Base-by-base conservation (phyloP, 2,888 invertebrate genomes). In the Dryomyza anilis region DNA sequence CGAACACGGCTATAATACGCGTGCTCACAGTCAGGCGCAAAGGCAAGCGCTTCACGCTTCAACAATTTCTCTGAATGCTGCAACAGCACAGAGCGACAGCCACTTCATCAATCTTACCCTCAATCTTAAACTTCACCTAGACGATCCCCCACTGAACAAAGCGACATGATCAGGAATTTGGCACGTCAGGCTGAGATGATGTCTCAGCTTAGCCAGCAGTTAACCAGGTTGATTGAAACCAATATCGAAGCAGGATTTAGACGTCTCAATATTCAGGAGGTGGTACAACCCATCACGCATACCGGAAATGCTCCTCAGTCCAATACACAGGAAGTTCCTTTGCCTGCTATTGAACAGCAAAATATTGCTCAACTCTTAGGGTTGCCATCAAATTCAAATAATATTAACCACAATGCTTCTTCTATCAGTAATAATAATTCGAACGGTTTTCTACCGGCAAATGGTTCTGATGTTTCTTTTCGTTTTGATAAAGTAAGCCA, bases 401-500 rank as follows among this genome's bases (percentile, higher is more conserved):
- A n/a, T n/a, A n/a, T n/a, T n/a, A n/a, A n/a, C n/a, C n/a, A n/a
- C n/a, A n/a, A n/a, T n/a, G n/a, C n/a, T n/a, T n/a, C n/a, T n/a
- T n/a, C n/a, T n/a, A n/a, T n/a, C n/a, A n/a, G n/a, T n/a, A n/a
- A n/a, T n/a, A n/a, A 3, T 5, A 19, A 19, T 14, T 19, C 27
- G 8, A 3, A 2, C n/a, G 27, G 8, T 19, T 16, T 19, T 52
- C 52, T 14, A 27, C n/a, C 14, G n/a, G 8, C 52, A 27, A 27
- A 8, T 25, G 29, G 27, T n/a, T n/a, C 27, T 27, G 52, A 52
- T 5, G n/a, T 52, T 14, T 7, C 21, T 29, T 21, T 46, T 8
- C 46, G 23, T 21, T 25, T 3, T 56, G 52, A 66, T 27, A 66
- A 60, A 52, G 29, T 62, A 10, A 56, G 61, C 8, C 57, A 58